phyloP scores from a whole-genome alignment of 2,888 invertebrate species.

The Ceraclea dissimilis region DNA sequence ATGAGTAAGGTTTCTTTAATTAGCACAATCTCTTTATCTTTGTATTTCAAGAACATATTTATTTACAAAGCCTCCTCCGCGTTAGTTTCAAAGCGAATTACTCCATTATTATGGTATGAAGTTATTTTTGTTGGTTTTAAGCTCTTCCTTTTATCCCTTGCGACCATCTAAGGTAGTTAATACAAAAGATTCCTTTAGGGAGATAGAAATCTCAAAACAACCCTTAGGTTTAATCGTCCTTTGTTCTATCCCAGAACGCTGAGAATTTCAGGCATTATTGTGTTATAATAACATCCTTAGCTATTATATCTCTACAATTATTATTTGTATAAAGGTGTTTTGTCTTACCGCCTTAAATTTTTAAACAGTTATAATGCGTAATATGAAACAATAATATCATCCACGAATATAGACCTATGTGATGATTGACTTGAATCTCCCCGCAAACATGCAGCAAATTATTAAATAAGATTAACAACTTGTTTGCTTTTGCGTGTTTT shows the following conservation, averaged over 20 bases:
- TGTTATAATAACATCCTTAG: background rate
- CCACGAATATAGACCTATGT: no score
- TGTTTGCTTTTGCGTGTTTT: no score
- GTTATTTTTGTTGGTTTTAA: background rate
- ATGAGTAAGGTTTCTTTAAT: no score
- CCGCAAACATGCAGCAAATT: no score
- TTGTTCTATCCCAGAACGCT: background rate
- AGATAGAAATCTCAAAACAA: conserved; percentile 1
- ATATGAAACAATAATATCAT: no score
- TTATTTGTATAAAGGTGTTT: background rate
- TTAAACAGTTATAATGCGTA: background rate
- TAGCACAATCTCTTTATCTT: no score
- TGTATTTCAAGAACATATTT: no score
- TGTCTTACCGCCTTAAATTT: background rate
- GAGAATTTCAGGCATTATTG: background rate
- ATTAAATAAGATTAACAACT: no score
- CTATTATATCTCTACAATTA: background rate
- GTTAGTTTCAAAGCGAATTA: background rate
- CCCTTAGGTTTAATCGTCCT: background rate
- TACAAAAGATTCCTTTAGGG: background rate
- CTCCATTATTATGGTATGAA: background rate
- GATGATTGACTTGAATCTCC: no score
- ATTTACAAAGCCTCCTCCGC: background rate
- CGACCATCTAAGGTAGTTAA: background rate
- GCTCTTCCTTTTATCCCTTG: background rate